These are phyloP conservation scores for Aspidiotus destructor DNA, from an alignment of 2,888 invertebrate genomes.

Conservation along the genomic window DNA sequence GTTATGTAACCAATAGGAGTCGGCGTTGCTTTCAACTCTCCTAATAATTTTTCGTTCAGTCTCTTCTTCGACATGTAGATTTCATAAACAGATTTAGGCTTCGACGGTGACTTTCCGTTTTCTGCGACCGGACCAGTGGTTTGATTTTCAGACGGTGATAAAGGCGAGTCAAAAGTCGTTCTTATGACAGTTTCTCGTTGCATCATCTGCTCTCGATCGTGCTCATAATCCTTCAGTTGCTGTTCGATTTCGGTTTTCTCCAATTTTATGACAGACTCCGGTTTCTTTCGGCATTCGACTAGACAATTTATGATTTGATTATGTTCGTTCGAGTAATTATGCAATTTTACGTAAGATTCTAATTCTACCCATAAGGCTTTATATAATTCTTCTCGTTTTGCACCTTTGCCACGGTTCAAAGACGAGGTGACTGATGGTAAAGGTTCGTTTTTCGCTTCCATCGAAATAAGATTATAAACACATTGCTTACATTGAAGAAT, in stretches of 20 bases:
- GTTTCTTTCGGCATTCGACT: constrained; percentile 59
- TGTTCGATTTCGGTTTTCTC: constrained; percentile 35
- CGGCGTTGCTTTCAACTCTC: constrained; percentile 15
- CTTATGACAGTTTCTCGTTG: constrained; percentile 51
- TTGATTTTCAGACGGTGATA: constrained; percentile 51
- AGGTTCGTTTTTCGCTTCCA: constrained; percentile 75
- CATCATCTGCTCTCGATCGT: constrained; percentile 34
- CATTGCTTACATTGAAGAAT: constrained; percentile 76
- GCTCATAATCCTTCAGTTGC: constrained; percentile 19
- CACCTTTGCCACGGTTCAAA: constrained; percentile 51
- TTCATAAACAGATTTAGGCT: constrained; percentile 23
- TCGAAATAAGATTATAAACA: constrained; percentile 65
- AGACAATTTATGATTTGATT: constrained; percentile 67
- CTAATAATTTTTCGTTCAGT: constrained; percentile 18
- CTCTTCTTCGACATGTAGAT: constrained; percentile 27
- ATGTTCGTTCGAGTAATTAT: constrained; percentile 69
- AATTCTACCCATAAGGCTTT: constrained; percentile 81
- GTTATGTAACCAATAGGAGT: constrained; percentile 25
- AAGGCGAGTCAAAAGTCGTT: constrained; percentile 74
- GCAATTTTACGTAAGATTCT: constrained; percentile 68
- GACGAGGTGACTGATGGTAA: constrained; percentile 57
- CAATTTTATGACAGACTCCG: constrained; percentile 33
- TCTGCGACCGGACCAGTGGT: constrained; percentile 3
- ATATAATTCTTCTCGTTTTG: constrained; percentile 72
- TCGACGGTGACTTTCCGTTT: constrained; percentile 11